These are phyloP conservation scores for Eupithecia tripunctaria DNA, from an alignment of 2,888 invertebrate species.

Conservation along the genomic window DNA sequence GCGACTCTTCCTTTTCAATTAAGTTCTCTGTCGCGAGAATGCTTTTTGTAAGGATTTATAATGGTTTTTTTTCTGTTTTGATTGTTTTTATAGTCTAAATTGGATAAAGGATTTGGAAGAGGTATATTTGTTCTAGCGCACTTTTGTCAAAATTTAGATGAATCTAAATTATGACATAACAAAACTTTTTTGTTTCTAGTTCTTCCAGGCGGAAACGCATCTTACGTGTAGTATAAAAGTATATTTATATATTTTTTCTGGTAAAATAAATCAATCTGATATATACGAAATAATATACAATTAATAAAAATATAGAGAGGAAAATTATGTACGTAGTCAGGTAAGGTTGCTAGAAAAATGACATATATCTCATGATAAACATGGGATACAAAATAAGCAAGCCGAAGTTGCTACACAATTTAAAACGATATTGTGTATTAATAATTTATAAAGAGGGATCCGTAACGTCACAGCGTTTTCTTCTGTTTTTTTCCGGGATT, in stretches of 20 bases:
- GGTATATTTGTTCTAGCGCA: neutral
- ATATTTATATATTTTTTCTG: too few relatives aligned
- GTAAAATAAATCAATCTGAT: neutral
- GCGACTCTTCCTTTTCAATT: conserved; percentile 64
- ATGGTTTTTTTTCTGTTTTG: conserved; percentile 15
- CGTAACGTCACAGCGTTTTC: conserved; percentile 50
- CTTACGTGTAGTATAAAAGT: too few relatives aligned
- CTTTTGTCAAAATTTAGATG: neutral
- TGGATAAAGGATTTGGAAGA: neutral
- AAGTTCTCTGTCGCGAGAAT: conserved; percentile 72
- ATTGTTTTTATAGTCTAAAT: conserved; percentile 6
- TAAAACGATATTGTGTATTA: conserved; percentile 56
- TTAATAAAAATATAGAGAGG: neutral
- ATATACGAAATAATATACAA: too few relatives aligned
- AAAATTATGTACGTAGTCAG: neutral
- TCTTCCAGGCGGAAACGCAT: too few relatives aligned
- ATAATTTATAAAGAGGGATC: conserved; percentile 62
- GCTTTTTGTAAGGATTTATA: conserved; percentile 46
- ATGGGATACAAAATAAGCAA: conserved; percentile 5
- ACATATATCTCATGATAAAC: neutral
- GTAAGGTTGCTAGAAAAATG: neutral
- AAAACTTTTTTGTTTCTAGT: neutral
- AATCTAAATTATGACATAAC: neutral
- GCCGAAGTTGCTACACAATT: conserved; percentile 46
- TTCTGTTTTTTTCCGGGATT: conserved; percentile 56